Percentiles rank a stretch among this genome's conserved stretches.
Evolutionary conservation across 2,797 vertebrate genomes (phyloP).

Genomic region (Sardinella longiceps): DNA sequence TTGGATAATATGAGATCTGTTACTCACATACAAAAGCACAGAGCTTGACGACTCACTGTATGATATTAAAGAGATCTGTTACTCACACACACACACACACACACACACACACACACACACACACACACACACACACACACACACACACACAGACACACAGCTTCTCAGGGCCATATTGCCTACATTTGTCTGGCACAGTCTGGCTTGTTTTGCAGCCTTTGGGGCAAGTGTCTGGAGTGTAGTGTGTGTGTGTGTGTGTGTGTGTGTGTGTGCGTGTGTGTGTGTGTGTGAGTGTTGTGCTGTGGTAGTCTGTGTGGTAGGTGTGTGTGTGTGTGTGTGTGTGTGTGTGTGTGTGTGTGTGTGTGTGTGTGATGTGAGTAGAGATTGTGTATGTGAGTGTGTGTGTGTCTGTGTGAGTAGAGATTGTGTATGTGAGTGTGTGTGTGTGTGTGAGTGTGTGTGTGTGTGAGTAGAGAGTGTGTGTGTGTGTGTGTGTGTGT

Average conservation of each 20-base stretch:
- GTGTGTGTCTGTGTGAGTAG: not conserved
- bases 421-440: too few relatives aligned
- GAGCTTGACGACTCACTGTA: not conserved
- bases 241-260: not conserved
- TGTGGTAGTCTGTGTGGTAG: too few relatives aligned
- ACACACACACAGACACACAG: too few relatives aligned
- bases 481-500: not conserved
- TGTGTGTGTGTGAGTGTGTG: too few relatives aligned
- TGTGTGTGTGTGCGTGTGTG: too few relatives aligned
- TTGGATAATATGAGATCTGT: too few relatives aligned
- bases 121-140: not conserved
- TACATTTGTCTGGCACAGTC: not conserved
- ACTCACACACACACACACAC: not conserved
- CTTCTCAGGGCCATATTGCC: not conserved
- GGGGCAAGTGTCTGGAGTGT: not conserved
- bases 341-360: not conserved
- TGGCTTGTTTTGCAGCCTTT: not conserved
- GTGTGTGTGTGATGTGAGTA: not conserved
- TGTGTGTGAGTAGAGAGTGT: too few relatives aligned
- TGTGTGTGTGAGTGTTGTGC: too few relatives aligned
- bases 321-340: not conserved
- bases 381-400: not conserved
- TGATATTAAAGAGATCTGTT: constrained; percentile 5
- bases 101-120: not conserved
- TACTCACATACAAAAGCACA: too few relatives aligned